Conservation (phyloP, 2,113 vertebrate genomes). For the Hemiscyllium ocellatum region DNA sequence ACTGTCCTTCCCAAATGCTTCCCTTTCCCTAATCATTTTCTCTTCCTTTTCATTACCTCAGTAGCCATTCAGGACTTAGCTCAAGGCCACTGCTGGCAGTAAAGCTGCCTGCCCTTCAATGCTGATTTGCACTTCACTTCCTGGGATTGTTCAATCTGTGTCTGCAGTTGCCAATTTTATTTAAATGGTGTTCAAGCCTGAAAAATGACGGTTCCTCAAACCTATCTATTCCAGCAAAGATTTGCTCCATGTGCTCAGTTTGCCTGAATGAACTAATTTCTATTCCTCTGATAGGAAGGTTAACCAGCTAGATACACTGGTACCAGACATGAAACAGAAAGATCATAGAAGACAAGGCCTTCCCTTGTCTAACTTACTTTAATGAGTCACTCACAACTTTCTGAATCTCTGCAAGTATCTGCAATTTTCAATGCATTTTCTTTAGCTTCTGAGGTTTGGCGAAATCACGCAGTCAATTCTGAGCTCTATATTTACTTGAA, state of each 20-base stretch:
- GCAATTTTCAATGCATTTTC: background rate
- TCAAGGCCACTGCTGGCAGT: background rate
- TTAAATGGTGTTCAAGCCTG: background rate
- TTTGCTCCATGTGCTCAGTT: background rate
- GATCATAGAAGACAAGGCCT: background rate
- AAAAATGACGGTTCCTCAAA: background rate
- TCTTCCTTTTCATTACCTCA: background rate
- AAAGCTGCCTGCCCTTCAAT: background rate
- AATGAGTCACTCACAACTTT: background rate
- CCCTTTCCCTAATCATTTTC: background rate
- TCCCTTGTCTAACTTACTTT: background rate
- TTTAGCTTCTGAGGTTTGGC: background rate
- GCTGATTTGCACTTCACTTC: background rate
- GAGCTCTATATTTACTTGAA: background rate
- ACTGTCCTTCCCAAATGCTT: background rate
- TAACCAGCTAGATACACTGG: background rate
- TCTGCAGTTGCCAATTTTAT: background rate
- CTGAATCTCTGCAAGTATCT: background rate
- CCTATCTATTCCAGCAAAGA: background rate
- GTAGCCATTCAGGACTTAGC: background rate
- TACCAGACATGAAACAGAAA: background rate
- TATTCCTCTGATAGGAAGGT: background rate
- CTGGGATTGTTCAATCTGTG: background rate
- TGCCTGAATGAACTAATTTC: background rate
- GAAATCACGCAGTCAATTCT: background rate